Evolutionary conservation across 1,140 invertebrate genomes (phyloP), one percentile per base, ranked within the genome.

Genomic region (Campoletis sonorensis): DNA sequence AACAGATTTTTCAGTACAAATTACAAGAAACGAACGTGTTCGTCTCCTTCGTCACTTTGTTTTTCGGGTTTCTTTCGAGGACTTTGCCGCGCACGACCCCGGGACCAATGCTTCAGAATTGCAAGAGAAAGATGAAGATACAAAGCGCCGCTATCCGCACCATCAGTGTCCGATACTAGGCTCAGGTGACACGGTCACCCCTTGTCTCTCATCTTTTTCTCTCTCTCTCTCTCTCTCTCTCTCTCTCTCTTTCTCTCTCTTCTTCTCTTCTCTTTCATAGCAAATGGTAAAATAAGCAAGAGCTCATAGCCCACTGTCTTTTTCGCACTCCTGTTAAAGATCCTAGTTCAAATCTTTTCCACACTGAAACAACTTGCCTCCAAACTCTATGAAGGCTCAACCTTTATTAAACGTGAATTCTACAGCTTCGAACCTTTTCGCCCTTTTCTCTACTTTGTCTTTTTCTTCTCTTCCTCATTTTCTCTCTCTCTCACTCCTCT

Each of bases 161-260:
- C 86, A 89, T 89, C 88, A 87, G 87, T 88, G 87, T 89, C 84
- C 86, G 86, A 87, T 88, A 89, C 87, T 78, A 85, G 84, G 81
- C 84, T 87, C 88, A 84, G 87, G 84, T 88, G 88, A 88, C 88
- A 87, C 85, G 85, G 70, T 88, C 23, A 23, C 61, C 61, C 61
- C 61, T 26, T 26, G 61, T n/a, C 10, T 8, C 21, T 3, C 23
- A 4, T 61, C 15, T 61, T n/a, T 61, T 2, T 61, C 58, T 23
- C 2, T 77, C 54, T 51, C 49, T 51, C n/a, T n/a, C n/a, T n/a
- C n/a, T n/a, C 49, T 54, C 4, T 54, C 49, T 87, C 8, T 13
- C 58, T 64, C 16, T 64, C 58, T 64, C 58, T 13, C 58, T 26
- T 4, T 78, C 30, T 54, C 49, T 54, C 8, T 61, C 15, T 61